These are phyloP conservation scores for Drosophila kanapiae DNA, from an alignment of 1,140 invertebrate genomes.

Conservation along the genomic window DNA sequence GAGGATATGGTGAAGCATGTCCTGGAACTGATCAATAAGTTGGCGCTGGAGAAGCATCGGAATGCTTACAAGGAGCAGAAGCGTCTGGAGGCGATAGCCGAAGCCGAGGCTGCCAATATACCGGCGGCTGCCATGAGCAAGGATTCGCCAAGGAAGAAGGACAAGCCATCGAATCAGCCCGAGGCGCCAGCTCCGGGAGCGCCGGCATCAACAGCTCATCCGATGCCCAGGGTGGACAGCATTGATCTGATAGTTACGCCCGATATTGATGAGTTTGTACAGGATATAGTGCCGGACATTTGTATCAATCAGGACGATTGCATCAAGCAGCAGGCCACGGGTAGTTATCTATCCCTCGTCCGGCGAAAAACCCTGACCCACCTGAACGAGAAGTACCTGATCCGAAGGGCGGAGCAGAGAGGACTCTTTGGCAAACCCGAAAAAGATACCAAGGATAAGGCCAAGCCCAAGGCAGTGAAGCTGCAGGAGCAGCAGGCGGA, in stretches of 20 bases:
- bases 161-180: slow-evolving; percentile 52
- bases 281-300: slow-evolving; percentile 87
- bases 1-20: slow-evolving; percentile 88
- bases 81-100: slow-evolving; percentile 75
- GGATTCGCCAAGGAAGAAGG: slow-evolving; percentile 74
- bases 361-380: slow-evolving; percentile 90
- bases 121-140: slow-evolving; percentile 74
- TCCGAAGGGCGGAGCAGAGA: slow-evolving; percentile 91
- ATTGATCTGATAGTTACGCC: slow-evolving; percentile 86
- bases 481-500: slow-evolving; percentile 58
- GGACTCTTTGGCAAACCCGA: slow-evolving; percentile 89
- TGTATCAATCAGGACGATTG: slow-evolving; percentile 86
- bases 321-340: slow-evolving; percentile 86
- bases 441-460: slow-evolving; percentile 50
- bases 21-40: slow-evolving; percentile 88
- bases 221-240: slow-evolving; percentile 58
- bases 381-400: slow-evolving; percentile 92
- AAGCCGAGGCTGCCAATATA: slow-evolving; percentile 76
- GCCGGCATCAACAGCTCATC: neutral
- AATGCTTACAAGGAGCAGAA: slow-evolving; percentile 72
- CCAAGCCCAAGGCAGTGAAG: slow-evolving; percentile 57
- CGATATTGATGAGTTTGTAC: slow-evolving; percentile 90
- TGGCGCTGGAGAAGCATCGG: slow-evolving; percentile 88
- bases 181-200: slow-evolving; percentile 29
- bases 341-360: slow-evolving; percentile 90